These are phyloP conservation scores for Aspidapion aeneum DNA, from an alignment of 2,888 invertebrate genomes.

Conservation along the genomic window DNA sequence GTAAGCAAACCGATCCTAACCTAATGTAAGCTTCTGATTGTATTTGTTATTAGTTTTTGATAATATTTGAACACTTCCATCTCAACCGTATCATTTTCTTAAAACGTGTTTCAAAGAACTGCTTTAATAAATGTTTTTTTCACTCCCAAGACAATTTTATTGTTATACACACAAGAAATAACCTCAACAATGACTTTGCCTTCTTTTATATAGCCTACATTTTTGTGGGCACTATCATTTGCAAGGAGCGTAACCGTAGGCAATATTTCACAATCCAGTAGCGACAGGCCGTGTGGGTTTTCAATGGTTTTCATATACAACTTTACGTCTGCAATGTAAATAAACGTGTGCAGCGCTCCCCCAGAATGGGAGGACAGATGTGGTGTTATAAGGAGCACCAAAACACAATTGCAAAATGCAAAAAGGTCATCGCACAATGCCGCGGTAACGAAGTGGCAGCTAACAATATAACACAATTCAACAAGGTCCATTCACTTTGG, in stretches of 20 bases:
- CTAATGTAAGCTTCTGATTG: too few relatives aligned
- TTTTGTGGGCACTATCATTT: background rate
- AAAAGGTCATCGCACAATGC: slow-evolving; percentile 34
- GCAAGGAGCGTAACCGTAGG: background rate
- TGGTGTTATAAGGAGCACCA: background rate
- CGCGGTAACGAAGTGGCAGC: slow-evolving; percentile 44
- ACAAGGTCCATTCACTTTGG: slow-evolving; percentile 15
- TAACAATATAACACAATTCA: slow-evolving; percentile 36
- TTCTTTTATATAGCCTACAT: background rate
- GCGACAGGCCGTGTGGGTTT: slow-evolving; percentile 23
- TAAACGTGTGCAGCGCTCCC: slow-evolving; percentile 14
- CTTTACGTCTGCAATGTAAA: slow-evolving; percentile 22
- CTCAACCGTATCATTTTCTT: too few relatives aligned
- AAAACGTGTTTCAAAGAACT: too few relatives aligned
- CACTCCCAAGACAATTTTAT: background rate
- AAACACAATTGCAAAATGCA: background rate
- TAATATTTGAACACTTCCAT: too few relatives aligned
- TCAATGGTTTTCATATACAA: background rate
- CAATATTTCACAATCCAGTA: slow-evolving; percentile 26
- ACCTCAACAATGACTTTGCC: background rate
- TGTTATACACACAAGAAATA: background rate
- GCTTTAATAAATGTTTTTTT: too few relatives aligned
- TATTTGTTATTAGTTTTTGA: too few relatives aligned
- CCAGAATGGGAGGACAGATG: slow-evolving; percentile 7
- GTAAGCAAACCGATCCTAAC: too few relatives aligned